Percentiles rank a stretch among this genome's conserved stretches.
Evolutionary conservation across 2,888 invertebrate genomes (phyloP).

Genomic region (Mythimna impura): DNA sequence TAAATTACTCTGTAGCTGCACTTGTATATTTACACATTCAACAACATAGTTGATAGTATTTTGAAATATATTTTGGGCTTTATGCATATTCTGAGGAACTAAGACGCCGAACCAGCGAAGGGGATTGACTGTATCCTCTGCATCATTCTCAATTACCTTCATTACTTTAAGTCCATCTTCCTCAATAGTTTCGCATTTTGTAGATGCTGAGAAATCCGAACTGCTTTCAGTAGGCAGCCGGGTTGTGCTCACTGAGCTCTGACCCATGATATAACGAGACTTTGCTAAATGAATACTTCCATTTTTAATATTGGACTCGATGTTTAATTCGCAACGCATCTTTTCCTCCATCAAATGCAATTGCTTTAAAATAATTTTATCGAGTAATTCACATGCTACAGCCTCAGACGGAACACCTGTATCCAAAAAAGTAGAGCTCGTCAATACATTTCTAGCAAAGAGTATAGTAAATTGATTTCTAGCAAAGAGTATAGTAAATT

Average conservation of each 20-base stretch:
- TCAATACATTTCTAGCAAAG: neutral
- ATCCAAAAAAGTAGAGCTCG: conserved; percentile 18
- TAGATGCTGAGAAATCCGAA: conserved; percentile 83
- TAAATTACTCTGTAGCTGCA: conserved; percentile 87
- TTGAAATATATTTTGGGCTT: conserved; percentile 94
- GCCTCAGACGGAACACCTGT: conserved; percentile 65
- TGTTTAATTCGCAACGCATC: conserved; percentile 91
- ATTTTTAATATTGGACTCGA: conserved; percentile 92
- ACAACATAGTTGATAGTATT: conserved; percentile 92
- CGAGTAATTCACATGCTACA: conserved; percentile 91
- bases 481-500: no score
- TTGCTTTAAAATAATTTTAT: conserved; percentile 92
- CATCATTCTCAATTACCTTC: conserved; percentile 77
- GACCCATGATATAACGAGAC: conserved; percentile 94
- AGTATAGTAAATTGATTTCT: neutral
- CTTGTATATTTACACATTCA: conserved; percentile 93
- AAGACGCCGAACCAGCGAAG: conserved; percentile 96
- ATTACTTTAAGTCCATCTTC: conserved; percentile 84
- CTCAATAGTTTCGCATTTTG: conserved; percentile 79
- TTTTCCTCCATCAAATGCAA: conserved; percentile 94
- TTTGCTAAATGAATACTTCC: conserved; percentile 95
- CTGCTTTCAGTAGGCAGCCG: conserved; percentile 93
- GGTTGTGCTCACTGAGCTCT: conserved; percentile 92
- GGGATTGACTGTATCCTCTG: conserved; percentile 90
- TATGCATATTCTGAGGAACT: conserved; percentile 94